These are phyloP conservation scores for Protobothrops flavoviridis DNA, from an alignment of 2,113 vertebrate species.

Conservation along the genomic window DNA sequence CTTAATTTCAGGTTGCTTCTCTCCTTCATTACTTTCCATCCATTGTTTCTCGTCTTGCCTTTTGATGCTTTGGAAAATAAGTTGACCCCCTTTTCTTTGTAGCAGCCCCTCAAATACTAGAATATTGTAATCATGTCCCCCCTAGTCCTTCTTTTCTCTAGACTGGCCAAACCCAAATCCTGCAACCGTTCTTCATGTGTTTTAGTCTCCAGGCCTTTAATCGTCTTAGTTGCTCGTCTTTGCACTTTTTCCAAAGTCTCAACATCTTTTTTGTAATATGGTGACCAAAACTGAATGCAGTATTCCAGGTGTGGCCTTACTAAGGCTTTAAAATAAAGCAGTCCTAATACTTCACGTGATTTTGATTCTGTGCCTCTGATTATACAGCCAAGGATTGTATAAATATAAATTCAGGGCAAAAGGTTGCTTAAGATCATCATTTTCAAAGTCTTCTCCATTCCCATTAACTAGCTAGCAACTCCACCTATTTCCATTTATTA, in stretches of 20 bases:
- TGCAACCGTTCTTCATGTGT: neutral
- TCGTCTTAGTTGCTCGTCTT: neutral
- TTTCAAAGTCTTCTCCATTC: neutral
- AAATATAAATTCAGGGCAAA: neutral
- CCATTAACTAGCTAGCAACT: neutral
- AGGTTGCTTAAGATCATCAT: neutral
- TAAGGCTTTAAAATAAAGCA: neutral
- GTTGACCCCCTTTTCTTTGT: neutral
- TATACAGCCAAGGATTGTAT: neutral
- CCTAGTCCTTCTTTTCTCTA: neutral
- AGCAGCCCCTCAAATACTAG: neutral
- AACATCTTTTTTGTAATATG: neutral
- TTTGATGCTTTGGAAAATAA: neutral
- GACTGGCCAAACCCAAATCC: neutral
- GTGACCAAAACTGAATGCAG: neutral
- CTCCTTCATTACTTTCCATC: neutral
- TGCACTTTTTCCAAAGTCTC: neutral
- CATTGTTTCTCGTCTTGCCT: neutral
- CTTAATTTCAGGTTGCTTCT: neutral
- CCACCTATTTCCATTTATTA: neutral
- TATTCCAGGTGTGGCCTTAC: neutral
- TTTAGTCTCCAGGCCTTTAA: neutral
- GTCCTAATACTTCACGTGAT: neutral
- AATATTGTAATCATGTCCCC: neutral
- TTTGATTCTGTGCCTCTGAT: neutral